A percentile compares a stretch with the other conserved stretches of the same genome.
These are phyloP conservation scores for Chesias legatella DNA, from an alignment of 2,888 invertebrate genomes.

Conservation along the genomic window DNA sequence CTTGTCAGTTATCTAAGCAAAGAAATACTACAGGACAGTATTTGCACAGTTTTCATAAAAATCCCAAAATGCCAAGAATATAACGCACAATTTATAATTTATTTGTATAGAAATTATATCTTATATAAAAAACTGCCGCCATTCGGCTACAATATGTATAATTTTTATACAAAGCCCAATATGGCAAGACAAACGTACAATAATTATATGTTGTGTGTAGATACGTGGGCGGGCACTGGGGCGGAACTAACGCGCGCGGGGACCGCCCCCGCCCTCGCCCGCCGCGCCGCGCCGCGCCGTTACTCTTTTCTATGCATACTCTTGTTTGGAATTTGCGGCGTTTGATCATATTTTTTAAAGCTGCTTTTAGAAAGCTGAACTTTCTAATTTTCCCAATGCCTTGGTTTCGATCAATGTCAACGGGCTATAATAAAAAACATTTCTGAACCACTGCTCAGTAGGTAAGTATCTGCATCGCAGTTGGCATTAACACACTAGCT, in stretches of 20 bases:
- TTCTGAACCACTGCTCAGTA: too few relatives aligned
- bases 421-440: too few relatives aligned
- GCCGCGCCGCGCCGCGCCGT: constrained; percentile 34
- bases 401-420: too few relatives aligned
- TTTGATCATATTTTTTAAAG: constrained; percentile 19
- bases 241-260: constrained; percentile 61
- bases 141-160: constrained; percentile 1
- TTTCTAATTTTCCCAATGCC: too few relatives aligned
- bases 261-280: constrained; percentile 44
- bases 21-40: too few relatives aligned
- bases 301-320: constrained; percentile 25
- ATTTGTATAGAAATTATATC: too few relatives aligned
- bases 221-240: constrained; percentile 61
- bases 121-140: neutral
- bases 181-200: constrained; percentile 35
- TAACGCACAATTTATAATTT: too few relatives aligned
- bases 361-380: constrained; percentile 8
- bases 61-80: too few relatives aligned
- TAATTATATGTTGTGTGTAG: constrained; percentile 51
- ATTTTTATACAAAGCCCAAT: constrained; percentile 11
- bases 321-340: constrained; percentile 22
- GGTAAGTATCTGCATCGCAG: too few relatives aligned
- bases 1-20: too few relatives aligned
- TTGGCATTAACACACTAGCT: too few relatives aligned
- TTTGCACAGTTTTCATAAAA: too few relatives aligned